These are phyloP conservation scores for Drosophila koepferae DNA, from an alignment of 2,888 invertebrate genomes.

Conservation along the genomic window DNA sequence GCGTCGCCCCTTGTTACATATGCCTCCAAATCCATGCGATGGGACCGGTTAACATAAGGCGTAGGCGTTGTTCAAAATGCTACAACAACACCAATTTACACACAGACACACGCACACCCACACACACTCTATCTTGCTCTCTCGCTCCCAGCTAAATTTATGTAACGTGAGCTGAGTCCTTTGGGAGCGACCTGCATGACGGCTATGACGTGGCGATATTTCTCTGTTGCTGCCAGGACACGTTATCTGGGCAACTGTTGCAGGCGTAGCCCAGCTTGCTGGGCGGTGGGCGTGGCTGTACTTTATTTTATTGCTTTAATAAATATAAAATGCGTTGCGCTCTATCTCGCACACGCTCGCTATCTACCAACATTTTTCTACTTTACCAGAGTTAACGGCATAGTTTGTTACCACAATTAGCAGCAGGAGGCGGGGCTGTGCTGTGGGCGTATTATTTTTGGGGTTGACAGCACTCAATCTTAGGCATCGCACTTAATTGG, in stretches of 20 bases:
- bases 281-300: slow-evolving; percentile 42
- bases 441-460: neutral
- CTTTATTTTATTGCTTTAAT: slow-evolving; percentile 80
- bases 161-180: slow-evolving; percentile 52
- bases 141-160: slow-evolving; percentile 54
- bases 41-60: slow-evolving; percentile 40
- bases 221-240: slow-evolving; percentile 54
- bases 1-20: slow-evolving; percentile 63
- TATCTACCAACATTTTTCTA: slow-evolving; percentile 13
- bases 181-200: slow-evolving; percentile 61
- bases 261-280: neutral
- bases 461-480: slow-evolving; percentile 37
- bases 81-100: slow-evolving; percentile 58
- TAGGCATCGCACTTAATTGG: slow-evolving; percentile 50
- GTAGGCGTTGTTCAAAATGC: slow-evolving; percentile 60
- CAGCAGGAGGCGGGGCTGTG: neutral
- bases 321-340: slow-evolving; percentile 70
- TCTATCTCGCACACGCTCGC: slow-evolving; percentile 20
- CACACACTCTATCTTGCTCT: neutral
- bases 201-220: slow-evolving; percentile 75
- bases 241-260: slow-evolving; percentile 61
- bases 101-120: neutral
- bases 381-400: slow-evolving; percentile 54
- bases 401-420: slow-evolving; percentile 57
- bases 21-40: slow-evolving; percentile 54